Percentiles rank a stretch among this genome's conserved stretches.
phyloP scores from a whole-genome alignment of 2,113 vertebrate genomes.

The Cacatua alba region DNA sequence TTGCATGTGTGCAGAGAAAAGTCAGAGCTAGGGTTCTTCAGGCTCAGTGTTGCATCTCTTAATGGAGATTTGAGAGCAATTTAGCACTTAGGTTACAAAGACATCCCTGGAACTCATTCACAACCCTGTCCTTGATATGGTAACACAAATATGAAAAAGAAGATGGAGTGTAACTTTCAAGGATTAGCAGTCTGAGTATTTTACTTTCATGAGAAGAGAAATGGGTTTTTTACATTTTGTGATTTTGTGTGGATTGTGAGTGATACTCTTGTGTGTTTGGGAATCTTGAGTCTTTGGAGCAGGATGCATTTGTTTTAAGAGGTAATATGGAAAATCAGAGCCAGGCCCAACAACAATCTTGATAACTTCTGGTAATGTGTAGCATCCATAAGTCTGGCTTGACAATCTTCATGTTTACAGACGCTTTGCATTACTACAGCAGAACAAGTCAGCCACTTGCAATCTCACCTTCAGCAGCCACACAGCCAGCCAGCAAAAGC shows the following conservation, averaged over 20 bases:
- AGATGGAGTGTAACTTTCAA: not conserved
- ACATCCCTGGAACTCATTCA: not conserved
- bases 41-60: not conserved
- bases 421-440: accelerated
- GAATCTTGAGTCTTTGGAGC: not conserved
- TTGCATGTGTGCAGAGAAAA: not conserved
- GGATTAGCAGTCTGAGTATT: not conserved
- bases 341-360: not conserved
- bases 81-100: not conserved
- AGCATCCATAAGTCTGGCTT: not conserved
- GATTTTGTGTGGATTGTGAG: not conserved
- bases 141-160: not conserved
- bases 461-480: not conserved
- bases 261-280: not conserved
- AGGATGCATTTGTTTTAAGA: not conserved
- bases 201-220: not conserved
- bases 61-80: not conserved
- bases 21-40: not conserved
- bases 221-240: accelerated
- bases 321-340: not conserved
- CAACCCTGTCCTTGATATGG: not conserved
- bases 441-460: not conserved
- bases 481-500: not conserved
- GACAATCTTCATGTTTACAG: not conserved
- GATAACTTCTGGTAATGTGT: not conserved